Base-by-base conservation (phyloP, 1,140 invertebrate genomes). In the Scaptomyza montana region DNA sequence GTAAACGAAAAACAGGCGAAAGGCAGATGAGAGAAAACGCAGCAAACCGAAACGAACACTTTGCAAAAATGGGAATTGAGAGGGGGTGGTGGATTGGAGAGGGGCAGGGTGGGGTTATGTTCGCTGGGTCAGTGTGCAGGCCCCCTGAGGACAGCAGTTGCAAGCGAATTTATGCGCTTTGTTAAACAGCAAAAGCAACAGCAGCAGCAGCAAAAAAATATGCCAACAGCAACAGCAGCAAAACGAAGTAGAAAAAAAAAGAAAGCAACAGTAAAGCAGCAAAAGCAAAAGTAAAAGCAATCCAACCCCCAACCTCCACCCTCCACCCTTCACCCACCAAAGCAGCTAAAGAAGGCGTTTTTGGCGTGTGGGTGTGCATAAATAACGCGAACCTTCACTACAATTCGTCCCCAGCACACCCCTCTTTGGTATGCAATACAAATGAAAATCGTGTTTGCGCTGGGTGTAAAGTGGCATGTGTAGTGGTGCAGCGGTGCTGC, bases 121-220 rank as follows among this genome's bases (percentile, higher is more conserved):
- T 9, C 25, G 28, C 49, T 47, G 69, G 77, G 72, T 80, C 71
- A 71, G 72, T 74, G 69, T 71, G 66, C 67, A 49, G 78, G 30
- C 59, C 36, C 76, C 80, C 65, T 9, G 66, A 89, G 84, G 84
- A 89, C 84, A 74, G 71, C 84, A 89, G 84, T 89, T 89, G 84
- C 79, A 84, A 89, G 85, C 84, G 85, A 89, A 89, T 89, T 89
- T 89, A 89, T 89, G 84, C 84, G 84, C 84, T 89, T 89, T 89
- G 84, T 89, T 89, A 89, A 89, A 89, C 84, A 89, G 79, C 85
- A 87, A 70, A 76, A 89, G 67, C 9, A 39, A 9, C 82, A 78
- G 9, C 82, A 78, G 78, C 55, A 30, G 30, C 21, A 30, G 30
- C 5, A 61, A 73, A 74, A 74, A 74, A 78, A 87, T 75, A 81